phyloP scores from a whole-genome alignment of 2,888 invertebrate species.

The Pollenia griseotomentosa region DNA sequence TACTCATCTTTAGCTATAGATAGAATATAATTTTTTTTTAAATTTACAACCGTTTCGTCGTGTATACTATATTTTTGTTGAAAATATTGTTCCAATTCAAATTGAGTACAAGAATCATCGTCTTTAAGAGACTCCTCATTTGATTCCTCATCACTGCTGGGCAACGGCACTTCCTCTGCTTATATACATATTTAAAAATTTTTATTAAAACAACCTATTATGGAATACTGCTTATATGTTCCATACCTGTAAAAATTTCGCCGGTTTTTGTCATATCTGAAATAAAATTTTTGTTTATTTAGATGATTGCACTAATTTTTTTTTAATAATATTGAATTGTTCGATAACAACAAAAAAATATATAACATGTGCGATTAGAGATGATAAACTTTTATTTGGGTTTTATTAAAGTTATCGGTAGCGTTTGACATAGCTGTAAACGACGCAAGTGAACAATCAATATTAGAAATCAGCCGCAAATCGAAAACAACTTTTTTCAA shows the following conservation, averaged over 20 bases:
- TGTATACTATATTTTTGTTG: slow-evolving; percentile 77
- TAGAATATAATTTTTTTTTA: slow-evolving; percentile 87
- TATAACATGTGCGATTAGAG: slow-evolving; percentile 38
- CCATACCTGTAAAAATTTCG: slow-evolving; percentile 18
- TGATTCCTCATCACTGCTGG: slow-evolving; percentile 76
- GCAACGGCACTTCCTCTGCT: slow-evolving; percentile 40
- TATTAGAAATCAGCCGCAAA: too few species aligned
- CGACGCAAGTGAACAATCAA: too few species aligned
- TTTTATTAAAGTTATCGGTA: too few species aligned
- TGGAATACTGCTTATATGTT: not conserved
- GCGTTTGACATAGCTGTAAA: too few species aligned
- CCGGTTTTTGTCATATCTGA: slow-evolving; percentile 37
- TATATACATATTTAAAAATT: not conserved
- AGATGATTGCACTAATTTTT: not conserved
- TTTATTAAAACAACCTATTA: not conserved
- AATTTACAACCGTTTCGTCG: slow-evolving; percentile 85
- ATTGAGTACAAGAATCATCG: slow-evolving; percentile 79
- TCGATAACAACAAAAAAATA: slow-evolving; percentile 16
- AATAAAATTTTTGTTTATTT: not conserved
- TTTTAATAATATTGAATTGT: not conserved
- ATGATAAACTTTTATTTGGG: not conserved
- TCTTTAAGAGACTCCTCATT: slow-evolving; percentile 77
- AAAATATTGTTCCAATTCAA: slow-evolving; percentile 79
- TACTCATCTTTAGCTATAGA: slow-evolving; percentile 86
- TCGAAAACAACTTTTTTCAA: too few species aligned